Evolutionary conservation across 2,888 invertebrate species (phyloP), one percentile per base, ranked within the genome.

Genomic region (Hyles lineata): DNA sequence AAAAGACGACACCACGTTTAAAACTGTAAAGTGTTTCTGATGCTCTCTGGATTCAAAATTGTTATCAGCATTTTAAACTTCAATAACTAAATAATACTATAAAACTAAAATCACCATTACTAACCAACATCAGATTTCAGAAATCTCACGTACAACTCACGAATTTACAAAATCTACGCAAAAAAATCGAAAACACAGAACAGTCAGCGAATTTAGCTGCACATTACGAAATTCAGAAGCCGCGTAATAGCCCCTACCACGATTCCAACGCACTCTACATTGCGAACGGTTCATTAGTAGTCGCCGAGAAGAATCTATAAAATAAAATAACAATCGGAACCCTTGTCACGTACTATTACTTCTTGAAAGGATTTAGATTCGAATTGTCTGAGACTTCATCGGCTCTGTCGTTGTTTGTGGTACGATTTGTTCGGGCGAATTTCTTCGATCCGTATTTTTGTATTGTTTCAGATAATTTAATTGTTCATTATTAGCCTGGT

Each of bases 281-380:
- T 62, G 62, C 35, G 23, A 72, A 62, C 32, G 55, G 50, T 70
- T 32, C 73, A 70, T 73, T 70, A 70, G 70, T 70, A 73, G 70
- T 62, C 73, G 32, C 23, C 70, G 52, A 61, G 62, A 70, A 52
- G 52, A 62, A 70, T 62, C 73, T 73, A 70, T 73, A 70, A 73
- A 70, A 70, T 63, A 70, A 70, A 70, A 62, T 55, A 61, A 62
- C 70, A 50, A 61, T 73, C 61, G 32, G 70, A 6, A 73, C 17
- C 17, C 73, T 9, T 25, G 35, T 62, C 73, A 73, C 73, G 73
- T 73, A 55, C 23, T 70, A 43, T 29, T 70, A 73, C 70, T 70
- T 52, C 73, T 62, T 70, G 73, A 73, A 73, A 52, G 70, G 62
- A 52, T 73, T 73, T 70, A 73, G 73, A 62, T 25, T 52, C 35